A percentile compares a stretch with the other conserved stretches of the same genome.
phyloP scores from a whole-genome alignment of 1,140 invertebrate genomes.

The Ceratitis capitata region DNA sequence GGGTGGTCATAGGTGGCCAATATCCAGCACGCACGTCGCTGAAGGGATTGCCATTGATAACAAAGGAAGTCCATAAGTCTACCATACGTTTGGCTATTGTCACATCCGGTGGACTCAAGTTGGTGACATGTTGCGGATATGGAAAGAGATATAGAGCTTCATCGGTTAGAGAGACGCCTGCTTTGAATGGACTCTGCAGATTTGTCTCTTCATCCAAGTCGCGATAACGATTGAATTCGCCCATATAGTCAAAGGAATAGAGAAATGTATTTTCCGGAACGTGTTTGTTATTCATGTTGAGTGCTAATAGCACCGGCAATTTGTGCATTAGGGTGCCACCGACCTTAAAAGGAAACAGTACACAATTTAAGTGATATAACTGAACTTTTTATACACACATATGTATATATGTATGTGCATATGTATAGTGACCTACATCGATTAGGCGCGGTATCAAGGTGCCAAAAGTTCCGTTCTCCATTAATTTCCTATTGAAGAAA shows the following conservation, averaged over 20 bases:
- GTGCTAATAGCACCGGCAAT: conserved; percentile 56
- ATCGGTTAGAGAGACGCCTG: conserved; percentile 60
- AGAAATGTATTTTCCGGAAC: conserved; percentile 60
- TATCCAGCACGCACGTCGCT: conserved; percentile 53
- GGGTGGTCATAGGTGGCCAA: conserved; percentile 63
- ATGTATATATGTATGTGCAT: neutral
- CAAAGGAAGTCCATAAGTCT: conserved; percentile 63
- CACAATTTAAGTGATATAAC: neutral
- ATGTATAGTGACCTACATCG: conserved; percentile 51
- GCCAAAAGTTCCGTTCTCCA: conserved; percentile 61
- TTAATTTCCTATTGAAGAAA: conserved; percentile 58
- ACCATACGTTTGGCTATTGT: conserved; percentile 61
- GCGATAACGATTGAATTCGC: conserved; percentile 61
- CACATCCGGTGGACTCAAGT: conserved; percentile 56
- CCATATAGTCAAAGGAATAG: conserved; percentile 62
- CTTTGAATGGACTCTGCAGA: conserved; percentile 62
- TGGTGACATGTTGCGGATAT: conserved; percentile 57
- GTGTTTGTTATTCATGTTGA: conserved; percentile 63
- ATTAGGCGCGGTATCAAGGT: conserved; percentile 57
- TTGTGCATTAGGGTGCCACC: conserved; percentile 62
- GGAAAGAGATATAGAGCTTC: conserved; percentile 62
- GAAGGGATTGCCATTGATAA: conserved; percentile 58
- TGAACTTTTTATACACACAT: neutral
- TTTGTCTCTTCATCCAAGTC: conserved; percentile 63
- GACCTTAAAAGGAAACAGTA: conserved; percentile 47